Percentiles rank a stretch among this genome's conserved stretches.
phyloP scores from a whole-genome alignment of 2,113 vertebrate genomes.

The Lonchura striata region DNA sequence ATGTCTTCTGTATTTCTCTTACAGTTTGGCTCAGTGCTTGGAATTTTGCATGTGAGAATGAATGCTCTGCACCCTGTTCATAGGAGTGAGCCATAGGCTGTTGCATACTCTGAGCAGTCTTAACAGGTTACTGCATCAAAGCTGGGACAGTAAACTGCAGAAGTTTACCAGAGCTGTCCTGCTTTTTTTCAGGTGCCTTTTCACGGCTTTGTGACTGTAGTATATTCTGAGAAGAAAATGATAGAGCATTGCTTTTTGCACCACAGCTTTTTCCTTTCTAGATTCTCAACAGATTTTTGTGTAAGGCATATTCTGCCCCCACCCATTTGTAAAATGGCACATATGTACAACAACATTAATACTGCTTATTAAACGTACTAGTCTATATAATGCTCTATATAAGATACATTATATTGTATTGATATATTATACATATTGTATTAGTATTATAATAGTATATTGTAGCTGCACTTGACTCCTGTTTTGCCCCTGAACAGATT shows the following conservation, averaged over 20 bases:
- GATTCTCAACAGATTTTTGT: neutral
- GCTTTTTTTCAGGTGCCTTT: neutral
- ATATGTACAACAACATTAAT: neutral
- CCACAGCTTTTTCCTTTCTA: neutral
- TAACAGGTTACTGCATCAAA: constrained; percentile 10
- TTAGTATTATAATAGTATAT: neutral
- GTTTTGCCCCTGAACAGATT: neutral
- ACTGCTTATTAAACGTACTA: neutral
- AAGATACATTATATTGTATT: neutral
- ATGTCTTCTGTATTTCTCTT: constrained; percentile 63
- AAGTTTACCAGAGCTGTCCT: neutral
- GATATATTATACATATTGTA: neutral
- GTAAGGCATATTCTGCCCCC: neutral
- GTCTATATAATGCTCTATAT: neutral
- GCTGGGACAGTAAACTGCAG: neutral
- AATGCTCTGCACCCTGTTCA: constrained; percentile 47
- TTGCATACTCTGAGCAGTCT: neutral
- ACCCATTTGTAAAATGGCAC: neutral
- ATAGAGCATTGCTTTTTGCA: neutral
- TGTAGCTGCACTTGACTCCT: neutral
- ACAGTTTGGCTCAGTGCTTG: constrained; percentile 39
- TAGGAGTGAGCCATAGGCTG: constrained; percentile 24
- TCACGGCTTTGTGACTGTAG: neutral
- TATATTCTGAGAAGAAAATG: neutral
- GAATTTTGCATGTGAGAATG: constrained; percentile 54